Evolutionary conservation across 2,888 invertebrate genomes (phyloP).

Genomic region (Buathra laborator): DNA sequence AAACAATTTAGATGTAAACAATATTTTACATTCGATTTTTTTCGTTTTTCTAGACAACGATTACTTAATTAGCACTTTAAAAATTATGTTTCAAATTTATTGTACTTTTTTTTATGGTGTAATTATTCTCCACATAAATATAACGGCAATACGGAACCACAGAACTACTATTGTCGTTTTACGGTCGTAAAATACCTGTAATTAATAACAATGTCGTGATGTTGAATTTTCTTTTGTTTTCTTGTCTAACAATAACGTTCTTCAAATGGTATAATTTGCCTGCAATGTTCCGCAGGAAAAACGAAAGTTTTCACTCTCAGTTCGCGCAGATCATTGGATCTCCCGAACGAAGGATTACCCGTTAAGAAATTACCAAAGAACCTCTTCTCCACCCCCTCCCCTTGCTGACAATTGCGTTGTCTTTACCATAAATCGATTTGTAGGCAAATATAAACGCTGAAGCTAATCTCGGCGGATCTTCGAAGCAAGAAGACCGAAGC

Average conservation of each 20-base stretch:
- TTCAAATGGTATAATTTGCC: not conserved
- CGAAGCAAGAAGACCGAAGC: not conserved
- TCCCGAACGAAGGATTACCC: slow-evolving; percentile 2
- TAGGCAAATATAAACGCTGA: slow-evolving; percentile 38
- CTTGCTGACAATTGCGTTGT: slow-evolving; percentile 16
- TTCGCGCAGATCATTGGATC: slow-evolving; percentile 11
- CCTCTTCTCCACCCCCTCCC: not conserved
- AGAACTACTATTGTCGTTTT: too few species aligned
- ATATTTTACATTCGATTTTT: too few species aligned
- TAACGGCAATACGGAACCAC: too few species aligned
- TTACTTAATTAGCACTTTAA: too few species aligned
- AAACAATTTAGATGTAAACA: too few species aligned
- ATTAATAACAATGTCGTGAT: not conserved
- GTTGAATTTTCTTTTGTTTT: not conserved
- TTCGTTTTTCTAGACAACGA: too few species aligned
- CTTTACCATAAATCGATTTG: slow-evolving; percentile 43
- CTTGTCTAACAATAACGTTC: not conserved
- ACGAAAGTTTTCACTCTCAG: slow-evolving; percentile 1
- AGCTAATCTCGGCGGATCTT: slow-evolving; percentile 13
- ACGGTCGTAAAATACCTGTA: too few species aligned
- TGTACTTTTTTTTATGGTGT: too few species aligned
- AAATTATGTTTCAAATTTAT: too few species aligned
- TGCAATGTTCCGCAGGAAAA: not conserved
- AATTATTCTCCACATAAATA: too few species aligned
- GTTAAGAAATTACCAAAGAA: not conserved